Base-by-base conservation (phyloP, 1,140 invertebrate species). In the Helicoverpa armigera region DNA sequence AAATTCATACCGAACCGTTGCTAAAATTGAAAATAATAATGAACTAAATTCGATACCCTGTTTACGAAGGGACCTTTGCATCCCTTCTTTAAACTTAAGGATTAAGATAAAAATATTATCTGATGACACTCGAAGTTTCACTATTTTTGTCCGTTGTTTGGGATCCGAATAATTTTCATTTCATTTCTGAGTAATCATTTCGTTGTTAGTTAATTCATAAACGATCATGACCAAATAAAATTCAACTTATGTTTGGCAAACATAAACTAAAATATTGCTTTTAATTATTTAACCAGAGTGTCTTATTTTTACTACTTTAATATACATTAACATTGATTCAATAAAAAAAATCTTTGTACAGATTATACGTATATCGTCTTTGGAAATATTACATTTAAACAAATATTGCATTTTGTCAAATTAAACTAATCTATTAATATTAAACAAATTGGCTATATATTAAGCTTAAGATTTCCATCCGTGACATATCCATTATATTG, bases 21-120 rank as follows among this genome's bases (percentile, higher is more conserved):
- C 58, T 50, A 61, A 75, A 75, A 70, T 86, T 80, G 78, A 83
- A 82, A 87, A 80, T 77, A 58, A 65, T 84, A 88, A 74, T 60
- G 48, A 86, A 88, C 77, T 69, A 82, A 89, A 87, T 70, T 79
- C 77, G 84, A 88, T 91, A 91, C 90, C 90, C 90, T 91, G 89
- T 90, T 85, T 78, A 76, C 80, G 77, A 86, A 85, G 83, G 85
- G 82, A 75, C 43, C 18, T 61, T 81, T 78, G 65, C 75, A 72
- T 83, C 86, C 83, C 79, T 74, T 29, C 50, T 75, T 63, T 58
- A 79, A 81, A 82, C 75, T 78, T 61, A 65, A 76, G 31, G 58
- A 75, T 53, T 35, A 75, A 63, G 35, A 54, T 79, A 56, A 56
- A 50, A 50, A 70, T 54, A 14, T 58, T 13, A 70, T 31, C 11